Evolutionary conservation across 2,888 invertebrate species (phyloP).

Genomic region (Heliconius ismenius): DNA sequence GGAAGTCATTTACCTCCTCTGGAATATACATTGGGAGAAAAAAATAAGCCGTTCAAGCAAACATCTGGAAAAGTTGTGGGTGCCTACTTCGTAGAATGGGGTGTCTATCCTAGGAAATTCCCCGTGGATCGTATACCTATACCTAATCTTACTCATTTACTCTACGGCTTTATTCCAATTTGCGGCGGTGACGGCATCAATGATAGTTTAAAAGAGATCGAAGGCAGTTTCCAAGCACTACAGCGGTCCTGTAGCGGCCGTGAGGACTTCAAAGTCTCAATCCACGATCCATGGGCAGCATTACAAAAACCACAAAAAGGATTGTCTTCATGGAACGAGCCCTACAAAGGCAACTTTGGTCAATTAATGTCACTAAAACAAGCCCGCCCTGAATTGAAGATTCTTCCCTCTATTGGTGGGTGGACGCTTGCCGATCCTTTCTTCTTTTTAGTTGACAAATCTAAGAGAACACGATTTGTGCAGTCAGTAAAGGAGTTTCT

Average conservation of each 20-base stretch:
- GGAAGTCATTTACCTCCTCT: conserved; percentile 77
- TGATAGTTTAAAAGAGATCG: conserved; percentile 78
- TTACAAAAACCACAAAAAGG: conserved; percentile 77
- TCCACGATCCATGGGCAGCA: conserved; percentile 78
- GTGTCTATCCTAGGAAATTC: conserved; percentile 76
- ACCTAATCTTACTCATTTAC: conserved; percentile 73
- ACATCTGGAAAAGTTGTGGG: conserved; percentile 76
- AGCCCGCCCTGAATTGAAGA: conserved; percentile 72
- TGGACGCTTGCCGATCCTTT: conserved; percentile 79
- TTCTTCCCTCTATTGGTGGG: conserved; percentile 74
- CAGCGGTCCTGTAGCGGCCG: conserved; percentile 76
- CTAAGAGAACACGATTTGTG: conserved; percentile 70
- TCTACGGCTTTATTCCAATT: conserved; percentile 77
- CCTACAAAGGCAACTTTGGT: conserved; percentile 78
- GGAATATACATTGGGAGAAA: conserved; percentile 68
- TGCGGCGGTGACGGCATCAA: conserved; percentile 79
- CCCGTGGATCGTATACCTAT: conserved; percentile 73
- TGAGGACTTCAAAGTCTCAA: conserved; percentile 76
- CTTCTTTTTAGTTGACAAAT: conserved; percentile 72
- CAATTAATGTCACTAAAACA: conserved; percentile 77
- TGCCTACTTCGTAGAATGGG: conserved; percentile 78
- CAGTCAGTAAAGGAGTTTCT: conserved; percentile 75
- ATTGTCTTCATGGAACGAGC: conserved; percentile 75
- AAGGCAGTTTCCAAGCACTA: conserved; percentile 76
- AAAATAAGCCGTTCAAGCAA: conserved; percentile 75